Percentiles rank a stretch among this genome's conserved stretches.
These are phyloP conservation scores for Leiothrix lutea DNA, from an alignment of 2,113 vertebrate species.

Conservation along the genomic window DNA sequence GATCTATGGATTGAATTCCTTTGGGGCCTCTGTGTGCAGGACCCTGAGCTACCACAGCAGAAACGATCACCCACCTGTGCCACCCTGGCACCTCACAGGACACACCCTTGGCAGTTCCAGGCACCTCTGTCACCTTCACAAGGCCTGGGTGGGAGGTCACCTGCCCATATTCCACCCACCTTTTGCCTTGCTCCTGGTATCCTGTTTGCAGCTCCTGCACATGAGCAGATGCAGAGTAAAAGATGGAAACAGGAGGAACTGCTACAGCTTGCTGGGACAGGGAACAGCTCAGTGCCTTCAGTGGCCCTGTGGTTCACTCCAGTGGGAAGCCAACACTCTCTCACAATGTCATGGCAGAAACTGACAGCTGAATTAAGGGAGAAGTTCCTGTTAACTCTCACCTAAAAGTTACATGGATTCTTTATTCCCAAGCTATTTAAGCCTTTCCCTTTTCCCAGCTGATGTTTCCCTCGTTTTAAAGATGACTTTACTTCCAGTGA, in stretches of 20 bases:
- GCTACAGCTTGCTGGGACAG: not conserved
- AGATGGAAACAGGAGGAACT: not conserved
- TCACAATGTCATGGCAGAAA: not conserved
- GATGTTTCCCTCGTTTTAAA: not conserved
- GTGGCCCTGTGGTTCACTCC: not conserved
- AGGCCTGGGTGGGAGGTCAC: not conserved
- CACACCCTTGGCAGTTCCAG: accelerated
- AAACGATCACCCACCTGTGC: not conserved
- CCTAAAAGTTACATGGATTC: not conserved
- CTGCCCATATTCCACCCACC: not conserved
- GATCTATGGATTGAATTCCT: not conserved
- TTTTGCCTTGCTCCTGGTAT: not conserved
- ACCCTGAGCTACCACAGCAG: not conserved
- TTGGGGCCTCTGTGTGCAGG: not conserved
- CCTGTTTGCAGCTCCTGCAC: not conserved
- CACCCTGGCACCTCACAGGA: not conserved
- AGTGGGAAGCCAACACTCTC: not conserved
- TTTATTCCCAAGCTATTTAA: not conserved
- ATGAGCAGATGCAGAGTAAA: not conserved
- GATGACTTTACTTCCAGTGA: constrained; percentile 1
- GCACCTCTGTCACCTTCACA: not conserved
- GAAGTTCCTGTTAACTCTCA: not conserved
- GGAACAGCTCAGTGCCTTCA: not conserved
- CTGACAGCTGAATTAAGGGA: not conserved
- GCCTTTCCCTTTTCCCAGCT: not conserved